Evolutionary conservation across 1,140 invertebrate species (phyloP), one percentile per base, ranked within the genome.

Genomic region (Temnothorax nylanderi): DNA sequence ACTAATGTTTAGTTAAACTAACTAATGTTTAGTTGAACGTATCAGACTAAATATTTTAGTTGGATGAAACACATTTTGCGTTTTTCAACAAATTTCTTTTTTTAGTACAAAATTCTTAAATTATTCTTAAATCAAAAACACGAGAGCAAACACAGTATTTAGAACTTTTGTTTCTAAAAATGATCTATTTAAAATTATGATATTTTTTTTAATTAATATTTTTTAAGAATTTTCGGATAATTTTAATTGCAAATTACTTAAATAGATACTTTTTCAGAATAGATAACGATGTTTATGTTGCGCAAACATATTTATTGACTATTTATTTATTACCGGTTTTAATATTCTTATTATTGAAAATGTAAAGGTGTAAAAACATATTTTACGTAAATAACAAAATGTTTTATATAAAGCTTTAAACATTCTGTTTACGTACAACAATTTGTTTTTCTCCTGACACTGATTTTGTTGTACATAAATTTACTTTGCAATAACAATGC

Each of bases 401-500:
- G n/a, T 71, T 71, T 71, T 13, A 26, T n/a, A n/a, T 26, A 26
- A 16, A 71, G 3, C 11, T 21, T 44, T 65, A 71, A 47, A 71
- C 13, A 16, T 47, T 47, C 37, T 71, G 16, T 47, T 69, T 69
- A 44, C 8, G 4, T 41, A 21, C 16, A 34, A 37, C 18, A 13
- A 47, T 26, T 47, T 26, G 26, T 47, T 71, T 47, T 71, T 47
- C 37, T 47, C 7, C n/a, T 26, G 2, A 65, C 16, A 16, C 8
- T n/a, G 1, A 67, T 26, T 47, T 71, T 71, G 18, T 71, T 1
- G n/a, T 21, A 26, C n/a, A 47, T 47, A 71, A 71, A 47, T 47
- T 71, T 71, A 10, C 7, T 71, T 71, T 47, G 0, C 64, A 71
- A 26, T 71, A 71, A 71, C 13, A 71, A n/a, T 54, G 18, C 21